A percentile compares a stretch with the other conserved stretches of the same genome.
Conservation (phyloP, 2,888 invertebrate species). For the Agrochola lychnidis region DNA sequence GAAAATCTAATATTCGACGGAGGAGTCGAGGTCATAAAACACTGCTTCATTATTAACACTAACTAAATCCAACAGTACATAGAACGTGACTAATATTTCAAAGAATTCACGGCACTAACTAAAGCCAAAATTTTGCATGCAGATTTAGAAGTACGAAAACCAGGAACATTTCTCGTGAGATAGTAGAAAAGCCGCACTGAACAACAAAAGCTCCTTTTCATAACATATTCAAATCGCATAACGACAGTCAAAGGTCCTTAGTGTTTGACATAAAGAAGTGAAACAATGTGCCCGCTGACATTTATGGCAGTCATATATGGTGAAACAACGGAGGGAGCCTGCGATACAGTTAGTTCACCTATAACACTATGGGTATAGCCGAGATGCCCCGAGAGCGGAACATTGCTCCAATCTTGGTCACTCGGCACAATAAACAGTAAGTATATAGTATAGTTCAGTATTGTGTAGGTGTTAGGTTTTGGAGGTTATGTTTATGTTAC, state of each 20-base stretch:
- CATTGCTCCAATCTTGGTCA: constrained; percentile 76
- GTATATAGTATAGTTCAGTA: constrained; percentile 35
- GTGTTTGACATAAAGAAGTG: constrained; percentile 57
- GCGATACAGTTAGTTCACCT: constrained; percentile 82
- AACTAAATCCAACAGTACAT: constrained; percentile 27
- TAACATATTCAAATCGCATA: constrained; percentile 56
- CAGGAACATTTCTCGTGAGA: constrained; percentile 31
- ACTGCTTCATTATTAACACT: background rate
- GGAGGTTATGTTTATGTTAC: constrained; percentile 45
- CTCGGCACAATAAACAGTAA: constrained; percentile 66
- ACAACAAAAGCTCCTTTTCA: constrained; percentile 38
- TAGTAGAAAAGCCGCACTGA: constrained; percentile 13
- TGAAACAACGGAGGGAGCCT: constrained; percentile 75
- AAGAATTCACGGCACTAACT: constrained; percentile 13
- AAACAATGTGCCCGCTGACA: constrained; percentile 63
- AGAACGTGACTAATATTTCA: constrained; percentile 22
- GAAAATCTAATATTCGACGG: background rate
- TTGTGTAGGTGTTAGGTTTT: constrained; percentile 51
- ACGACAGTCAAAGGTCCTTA: constrained; percentile 57
- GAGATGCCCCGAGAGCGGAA: constrained; percentile 81
- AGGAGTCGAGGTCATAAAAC: constrained; percentile 10
- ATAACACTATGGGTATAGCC: constrained; percentile 77
- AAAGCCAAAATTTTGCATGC: constrained; percentile 14
- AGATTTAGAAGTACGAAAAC: constrained; percentile 13
- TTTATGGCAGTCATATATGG: constrained; percentile 69